Evolutionary conservation across 2,797 vertebrate genomes (phyloP), one percentile per base, ranked within the genome.

Genomic region (Neostethus bicornis): DNA sequence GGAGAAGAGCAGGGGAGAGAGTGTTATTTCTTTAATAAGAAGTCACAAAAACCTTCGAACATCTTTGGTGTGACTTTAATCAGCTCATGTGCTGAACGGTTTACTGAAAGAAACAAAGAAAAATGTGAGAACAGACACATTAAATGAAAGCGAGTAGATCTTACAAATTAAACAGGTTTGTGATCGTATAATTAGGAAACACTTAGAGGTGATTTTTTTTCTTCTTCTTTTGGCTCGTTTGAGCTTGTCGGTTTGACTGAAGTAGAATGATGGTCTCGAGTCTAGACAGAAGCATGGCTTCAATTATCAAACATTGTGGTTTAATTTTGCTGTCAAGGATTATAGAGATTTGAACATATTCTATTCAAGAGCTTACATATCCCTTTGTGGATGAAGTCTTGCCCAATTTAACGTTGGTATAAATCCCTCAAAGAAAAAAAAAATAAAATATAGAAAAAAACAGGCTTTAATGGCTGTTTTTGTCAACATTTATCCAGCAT

Each of bases 241-340:
- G 1, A 37, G 29, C 10, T 32, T 64, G 61, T 64, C 41, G 66
- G 48, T 73, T 49, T 37, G 5, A 45, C 59, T 47, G 25, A 63
- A 66, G 70, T 39, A 44, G 73, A 66, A 76, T 74, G 73, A 73
- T 58, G 61, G 44, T 66, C 77, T 60, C 7, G 26, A 61, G 44
- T 66, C 77, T 60, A 7, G 26, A 61, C 54, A 66, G 39, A 47
- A 81, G 35, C 29, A 48, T 23, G 71, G 65, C 70, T 72, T 61
- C 60, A 39, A 3, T 45, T 54, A 77, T 84, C 74, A 85, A 73
- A 84, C 68, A 66, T 41, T 43, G 46, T 63, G 58, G 58, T 75
- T 84, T 81, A 72, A 85, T 79, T 77, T 82, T 43, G 56, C 76
- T 77, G 75, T 85, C 72, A 76, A 75, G 83, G 85, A 85, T 88